Percentiles rank a stretch among this genome's conserved stretches.
Evolutionary conservation across 2,888 invertebrate species (phyloP).

Genomic region (Troides aeacus): DNA sequence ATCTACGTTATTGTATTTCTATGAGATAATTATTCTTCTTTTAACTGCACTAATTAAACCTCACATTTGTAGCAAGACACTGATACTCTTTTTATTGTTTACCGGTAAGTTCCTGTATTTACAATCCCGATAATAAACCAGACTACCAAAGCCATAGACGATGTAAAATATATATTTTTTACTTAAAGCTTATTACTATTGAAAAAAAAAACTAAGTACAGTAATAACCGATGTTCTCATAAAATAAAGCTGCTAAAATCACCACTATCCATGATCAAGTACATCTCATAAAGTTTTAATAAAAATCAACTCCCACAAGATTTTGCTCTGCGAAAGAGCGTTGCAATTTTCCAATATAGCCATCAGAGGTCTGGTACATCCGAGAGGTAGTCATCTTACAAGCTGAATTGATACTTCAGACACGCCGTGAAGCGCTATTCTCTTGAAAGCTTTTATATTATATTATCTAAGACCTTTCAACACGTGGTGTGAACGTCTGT

Average conservation of each 20-base stretch:
- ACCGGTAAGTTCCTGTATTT: too few species aligned
- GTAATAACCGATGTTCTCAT: slow-evolving; percentile 11
- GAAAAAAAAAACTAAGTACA: background rate
- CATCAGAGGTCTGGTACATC: slow-evolving; percentile 62
- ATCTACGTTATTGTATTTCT: too few species aligned
- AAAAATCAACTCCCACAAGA: slow-evolving; percentile 64
- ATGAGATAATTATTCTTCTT: too few species aligned
- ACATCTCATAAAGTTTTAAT: slow-evolving; percentile 61
- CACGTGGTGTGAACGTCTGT: slow-evolving; percentile 74
- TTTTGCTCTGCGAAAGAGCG: slow-evolving; percentile 46
- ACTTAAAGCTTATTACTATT: background rate
- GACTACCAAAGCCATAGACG: too few species aligned
- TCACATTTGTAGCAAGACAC: too few species aligned
- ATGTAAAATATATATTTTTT: too few species aligned
- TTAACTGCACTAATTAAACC: too few species aligned
- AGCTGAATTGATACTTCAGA: slow-evolving; percentile 79
- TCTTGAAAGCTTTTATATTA: slow-evolving; percentile 80
- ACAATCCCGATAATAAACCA: too few species aligned
- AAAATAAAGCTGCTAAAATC: slow-evolving; percentile 20
- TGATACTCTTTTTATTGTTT: too few species aligned
- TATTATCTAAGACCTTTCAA: slow-evolving; percentile 76
- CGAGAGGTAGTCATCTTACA: slow-evolving; percentile 72
- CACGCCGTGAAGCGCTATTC: slow-evolving; percentile 71
- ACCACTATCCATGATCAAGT: slow-evolving; percentile 42
- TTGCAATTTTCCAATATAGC: slow-evolving; percentile 75